phyloP scores from a whole-genome alignment of 2,888 invertebrate species.

The Anthophora plumipes region DNA sequence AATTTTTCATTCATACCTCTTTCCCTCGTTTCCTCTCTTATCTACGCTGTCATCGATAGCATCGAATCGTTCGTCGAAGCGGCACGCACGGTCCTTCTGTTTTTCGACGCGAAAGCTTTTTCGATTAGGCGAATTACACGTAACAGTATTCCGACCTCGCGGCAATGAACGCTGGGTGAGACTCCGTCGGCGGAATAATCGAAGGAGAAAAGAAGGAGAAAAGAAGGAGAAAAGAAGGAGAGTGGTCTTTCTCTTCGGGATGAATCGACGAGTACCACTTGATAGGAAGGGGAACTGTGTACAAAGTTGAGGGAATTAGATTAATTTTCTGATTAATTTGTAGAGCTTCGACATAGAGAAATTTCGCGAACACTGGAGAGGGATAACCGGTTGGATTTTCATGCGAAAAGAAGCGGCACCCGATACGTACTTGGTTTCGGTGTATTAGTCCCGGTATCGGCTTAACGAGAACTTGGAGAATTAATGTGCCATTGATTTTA shows the following conservation, averaged over 20 bases:
- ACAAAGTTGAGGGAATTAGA: constrained; percentile 29
- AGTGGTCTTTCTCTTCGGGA: not conserved
- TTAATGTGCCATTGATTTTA: constrained; percentile 54
- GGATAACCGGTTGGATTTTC: constrained; percentile 21
- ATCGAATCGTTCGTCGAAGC: constrained; percentile 21
- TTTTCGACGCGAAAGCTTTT: constrained; percentile 60
- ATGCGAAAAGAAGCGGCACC: not conserved
- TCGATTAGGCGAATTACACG: constrained; percentile 55
- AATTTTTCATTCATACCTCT: not conserved
- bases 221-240: not conserved
- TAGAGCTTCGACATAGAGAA: not conserved
- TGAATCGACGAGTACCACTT: constrained; percentile 23
- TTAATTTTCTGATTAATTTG: constrained; percentile 41
- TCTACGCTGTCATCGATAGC: not conserved
- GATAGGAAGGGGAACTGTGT: not conserved
- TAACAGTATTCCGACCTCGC: constrained; percentile 57
- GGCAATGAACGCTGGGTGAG: constrained; percentile 19
- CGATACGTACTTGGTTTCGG: not conserved
- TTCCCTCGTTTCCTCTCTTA: no score
- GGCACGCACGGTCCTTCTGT: constrained; percentile 43
- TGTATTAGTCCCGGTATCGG: constrained; percentile 39
- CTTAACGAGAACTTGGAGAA: constrained; percentile 35
- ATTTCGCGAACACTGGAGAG: not conserved
- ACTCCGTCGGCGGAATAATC: constrained; percentile 30
- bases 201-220: not conserved